Conservation (phyloP, 2,888 invertebrate genomes). For the Anticlea derivata region DNA sequence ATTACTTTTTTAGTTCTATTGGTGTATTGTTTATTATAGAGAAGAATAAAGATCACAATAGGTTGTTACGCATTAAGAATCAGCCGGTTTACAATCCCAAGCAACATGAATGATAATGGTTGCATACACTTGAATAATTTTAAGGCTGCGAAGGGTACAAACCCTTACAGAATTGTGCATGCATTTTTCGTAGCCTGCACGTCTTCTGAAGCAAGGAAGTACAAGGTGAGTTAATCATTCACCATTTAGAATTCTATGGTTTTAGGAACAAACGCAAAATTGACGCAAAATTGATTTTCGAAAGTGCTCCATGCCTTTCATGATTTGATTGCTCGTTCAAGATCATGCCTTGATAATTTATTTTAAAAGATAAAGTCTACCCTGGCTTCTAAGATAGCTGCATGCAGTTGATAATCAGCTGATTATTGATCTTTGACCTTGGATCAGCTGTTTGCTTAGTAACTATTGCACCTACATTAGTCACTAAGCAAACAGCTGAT, state of each 20-base stretch:
- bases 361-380: too few species aligned
- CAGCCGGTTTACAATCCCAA: conserved; percentile 49
- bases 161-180: conserved; percentile 91
- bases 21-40: not conserved
- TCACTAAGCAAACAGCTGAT: conserved; percentile 72
- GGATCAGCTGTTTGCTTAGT: conserved; percentile 69
- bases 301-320: not conserved
- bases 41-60: not conserved
- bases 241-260: conserved; percentile 20
- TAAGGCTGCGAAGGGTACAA: conserved; percentile 90
- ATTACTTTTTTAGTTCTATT: conserved; percentile 1
- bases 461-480: not conserved
- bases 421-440: conserved; percentile 73
- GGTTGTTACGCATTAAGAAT: conserved; percentile 5
- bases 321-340: not conserved
- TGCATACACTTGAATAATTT: conserved; percentile 92
- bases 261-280: conserved; percentile 35
- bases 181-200: conserved; percentile 93
- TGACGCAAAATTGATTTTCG: conserved; percentile 34
- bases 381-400: too few species aligned
- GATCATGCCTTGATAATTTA: not conserved
- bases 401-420: conserved; percentile 63
- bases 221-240: conserved; percentile 86
- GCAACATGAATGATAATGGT: conserved; percentile 86
- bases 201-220: conserved; percentile 90